Evolutionary conservation across 2,113 vertebrate genomes (phyloP).

Genomic region (Noturus placidus): DNA sequence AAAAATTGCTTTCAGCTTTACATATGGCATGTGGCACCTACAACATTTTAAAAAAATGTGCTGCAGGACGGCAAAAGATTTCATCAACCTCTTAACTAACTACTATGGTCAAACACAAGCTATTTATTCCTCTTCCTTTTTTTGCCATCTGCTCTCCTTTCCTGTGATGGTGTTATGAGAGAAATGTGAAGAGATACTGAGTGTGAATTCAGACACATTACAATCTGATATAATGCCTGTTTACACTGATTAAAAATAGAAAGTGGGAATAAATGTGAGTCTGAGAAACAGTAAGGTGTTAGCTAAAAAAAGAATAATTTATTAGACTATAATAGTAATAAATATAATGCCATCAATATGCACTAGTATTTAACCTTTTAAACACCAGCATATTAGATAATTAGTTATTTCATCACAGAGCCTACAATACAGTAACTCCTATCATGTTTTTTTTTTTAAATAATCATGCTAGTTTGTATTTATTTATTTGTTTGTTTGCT

Average conservation of each 20-base stretch:
- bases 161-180: neutral
- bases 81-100: neutral
- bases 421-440: neutral
- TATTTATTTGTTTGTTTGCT: neutral
- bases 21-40: neutral
- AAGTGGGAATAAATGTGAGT: neutral
- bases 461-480: neutral
- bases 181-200: conserved; percentile 12
- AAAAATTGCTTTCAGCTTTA: neutral
- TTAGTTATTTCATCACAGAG: neutral
- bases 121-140: neutral
- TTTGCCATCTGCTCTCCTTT: neutral
- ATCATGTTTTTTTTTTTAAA: neutral
- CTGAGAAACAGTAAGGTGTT: neutral
- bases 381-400: neutral
- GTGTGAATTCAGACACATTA: conserved; percentile 30
- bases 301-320: neutral
- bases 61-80: conserved; percentile 1
- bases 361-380: neutral
- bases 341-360: neutral
- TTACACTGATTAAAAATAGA: conserved; percentile 40
- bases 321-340: neutral
- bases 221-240: neutral
- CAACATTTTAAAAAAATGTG: neutral
- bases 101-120: neutral